Evolutionary conservation across 2,113 vertebrate species (phyloP).

Genomic region (Halichoerus grypus): DNA sequence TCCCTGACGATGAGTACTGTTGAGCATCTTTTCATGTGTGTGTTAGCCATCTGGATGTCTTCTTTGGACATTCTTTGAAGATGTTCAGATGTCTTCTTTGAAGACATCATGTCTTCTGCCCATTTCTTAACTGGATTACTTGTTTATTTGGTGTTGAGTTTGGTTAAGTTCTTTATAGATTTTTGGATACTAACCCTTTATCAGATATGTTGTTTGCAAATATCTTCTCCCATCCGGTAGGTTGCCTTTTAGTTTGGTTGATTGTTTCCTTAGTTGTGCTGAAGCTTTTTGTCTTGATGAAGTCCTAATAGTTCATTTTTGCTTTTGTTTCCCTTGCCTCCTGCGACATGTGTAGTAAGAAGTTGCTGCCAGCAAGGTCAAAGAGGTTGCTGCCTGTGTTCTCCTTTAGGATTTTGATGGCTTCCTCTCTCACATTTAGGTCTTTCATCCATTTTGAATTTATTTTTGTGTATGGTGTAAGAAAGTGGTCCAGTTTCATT

Average conservation of each 20-base stretch:
- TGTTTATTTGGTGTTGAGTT: not conserved
- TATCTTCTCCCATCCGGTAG: not conserved
- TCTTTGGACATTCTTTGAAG: not conserved
- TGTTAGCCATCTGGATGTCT: not conserved
- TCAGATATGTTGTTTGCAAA: not conserved
- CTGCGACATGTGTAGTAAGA: not conserved
- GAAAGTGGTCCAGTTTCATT: not conserved
- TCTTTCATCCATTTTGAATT: not conserved
- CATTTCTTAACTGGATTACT: not conserved
- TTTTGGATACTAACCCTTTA: not conserved
- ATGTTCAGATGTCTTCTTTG: no score
- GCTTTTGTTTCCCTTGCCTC: not conserved
- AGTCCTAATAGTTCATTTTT: not conserved
- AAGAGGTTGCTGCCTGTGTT: not conserved
- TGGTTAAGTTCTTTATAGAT: not conserved
- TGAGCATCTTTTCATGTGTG: not conserved
- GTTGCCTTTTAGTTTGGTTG: not conserved
- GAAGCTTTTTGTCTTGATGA: not conserved
- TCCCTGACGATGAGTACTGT: not conserved
- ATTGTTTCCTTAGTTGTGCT: not conserved
- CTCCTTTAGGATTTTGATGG: not conserved
- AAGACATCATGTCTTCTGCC: not conserved
- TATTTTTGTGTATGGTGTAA: not conserved
- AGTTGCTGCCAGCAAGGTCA: not conserved
- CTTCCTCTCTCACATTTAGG: not conserved